Evolutionary conservation across 2,113 vertebrate genomes (phyloP).

Genomic region (Odocoileus virginianus): DNA sequence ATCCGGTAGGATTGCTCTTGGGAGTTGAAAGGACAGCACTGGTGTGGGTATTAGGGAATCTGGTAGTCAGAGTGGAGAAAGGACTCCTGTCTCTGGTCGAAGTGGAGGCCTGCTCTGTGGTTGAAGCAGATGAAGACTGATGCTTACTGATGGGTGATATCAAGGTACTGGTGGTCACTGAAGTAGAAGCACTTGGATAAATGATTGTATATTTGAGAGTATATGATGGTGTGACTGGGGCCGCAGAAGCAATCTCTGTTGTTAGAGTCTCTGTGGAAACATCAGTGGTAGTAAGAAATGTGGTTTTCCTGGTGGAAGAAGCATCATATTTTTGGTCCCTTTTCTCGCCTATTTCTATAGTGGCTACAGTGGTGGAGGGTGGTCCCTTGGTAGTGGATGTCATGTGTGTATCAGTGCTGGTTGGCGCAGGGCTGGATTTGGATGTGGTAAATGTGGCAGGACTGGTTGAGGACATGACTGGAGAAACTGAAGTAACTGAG

Average conservation of each 20-base stretch:
- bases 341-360: accelerated
- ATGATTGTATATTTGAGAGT: neutral
- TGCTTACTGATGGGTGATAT: neutral
- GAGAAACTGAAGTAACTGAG: too few relatives aligned
- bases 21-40: neutral
- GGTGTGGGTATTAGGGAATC: neutral
- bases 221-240: neutral
- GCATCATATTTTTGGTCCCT: accelerated
- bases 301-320: neutral
- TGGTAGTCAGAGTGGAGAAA: neutral
- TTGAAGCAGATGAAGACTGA: neutral
- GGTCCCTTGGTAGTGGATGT: neutral
- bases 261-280: accelerated
- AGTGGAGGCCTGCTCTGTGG: neutral
- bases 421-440: neutral
- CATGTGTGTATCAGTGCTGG: neutral
- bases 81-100: neutral
- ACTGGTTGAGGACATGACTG: neutral
- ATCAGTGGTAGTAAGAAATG: accelerated
- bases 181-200: neutral
- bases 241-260: accelerated
- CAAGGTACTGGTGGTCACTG: neutral
- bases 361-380: neutral
- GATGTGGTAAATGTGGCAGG: neutral
- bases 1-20: too few relatives aligned